Conservation (phyloP, 2,113 vertebrate species). For the Actinemys pallida region DNA sequence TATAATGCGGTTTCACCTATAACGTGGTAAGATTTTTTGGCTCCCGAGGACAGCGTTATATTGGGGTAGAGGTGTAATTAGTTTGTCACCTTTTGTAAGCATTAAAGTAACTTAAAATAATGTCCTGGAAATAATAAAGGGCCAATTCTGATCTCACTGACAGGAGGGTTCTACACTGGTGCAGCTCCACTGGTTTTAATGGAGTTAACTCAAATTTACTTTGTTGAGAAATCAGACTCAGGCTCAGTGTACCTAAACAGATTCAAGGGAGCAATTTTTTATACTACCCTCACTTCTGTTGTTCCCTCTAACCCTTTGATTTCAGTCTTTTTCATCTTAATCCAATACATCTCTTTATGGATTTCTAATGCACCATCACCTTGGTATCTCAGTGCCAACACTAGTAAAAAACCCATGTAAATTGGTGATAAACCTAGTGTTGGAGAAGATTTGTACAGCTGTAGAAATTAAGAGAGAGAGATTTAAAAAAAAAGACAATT, state of each 20-base stretch:
- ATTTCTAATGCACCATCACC: background rate
- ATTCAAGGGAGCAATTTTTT: background rate
- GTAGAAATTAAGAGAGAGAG: background rate
- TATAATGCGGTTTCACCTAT: too few species aligned
- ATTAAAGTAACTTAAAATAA: background rate
- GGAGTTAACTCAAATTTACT: background rate
- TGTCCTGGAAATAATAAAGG: background rate
- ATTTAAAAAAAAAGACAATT: slow-evolving; percentile 5
- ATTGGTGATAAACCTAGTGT: background rate
- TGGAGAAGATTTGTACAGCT: background rate
- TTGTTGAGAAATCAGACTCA: background rate
- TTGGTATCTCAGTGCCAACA: background rate
- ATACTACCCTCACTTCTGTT: background rate
- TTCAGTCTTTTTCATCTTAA: background rate
- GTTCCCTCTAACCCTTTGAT: background rate
- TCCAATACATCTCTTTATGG: background rate
- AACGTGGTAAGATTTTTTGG: too few species aligned
- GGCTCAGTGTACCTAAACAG: background rate
- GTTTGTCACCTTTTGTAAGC: background rate
- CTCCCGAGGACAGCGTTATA: too few species aligned
- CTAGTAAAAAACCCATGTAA: background rate
- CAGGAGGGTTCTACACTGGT: background rate
- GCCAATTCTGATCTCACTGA: background rate
- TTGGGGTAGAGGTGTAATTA: background rate
- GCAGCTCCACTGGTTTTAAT: background rate